A percentile compares a stretch with the other conserved stretches of the same genome.
These are phyloP conservation scores for Cheilosia urbana DNA, from an alignment of 2,888 invertebrate species.

Conservation along the genomic window DNA sequence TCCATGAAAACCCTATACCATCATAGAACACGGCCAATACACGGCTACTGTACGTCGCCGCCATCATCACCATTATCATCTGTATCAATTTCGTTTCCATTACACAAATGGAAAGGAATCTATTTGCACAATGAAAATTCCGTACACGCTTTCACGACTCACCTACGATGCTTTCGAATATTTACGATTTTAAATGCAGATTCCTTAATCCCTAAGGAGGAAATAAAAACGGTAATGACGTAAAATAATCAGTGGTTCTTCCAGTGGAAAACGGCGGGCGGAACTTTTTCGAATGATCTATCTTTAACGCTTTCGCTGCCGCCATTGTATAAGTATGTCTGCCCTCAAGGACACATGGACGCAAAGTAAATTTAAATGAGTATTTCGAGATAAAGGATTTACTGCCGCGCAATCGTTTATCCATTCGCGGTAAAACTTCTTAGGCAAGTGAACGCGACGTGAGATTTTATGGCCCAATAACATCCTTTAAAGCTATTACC, in stretches of 20 bases:
- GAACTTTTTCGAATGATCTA: slow-evolving; percentile 34
- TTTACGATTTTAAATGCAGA: slow-evolving; percentile 21
- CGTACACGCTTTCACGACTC: slow-evolving; percentile 26
- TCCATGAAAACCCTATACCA: not conserved
- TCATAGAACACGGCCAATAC: too few species aligned
- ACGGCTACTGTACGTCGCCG: not conserved
- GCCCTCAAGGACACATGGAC: slow-evolving; percentile 43
- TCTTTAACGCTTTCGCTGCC: slow-evolving; percentile 16
- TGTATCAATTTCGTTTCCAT: slow-evolving; percentile 68
- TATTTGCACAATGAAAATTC: slow-evolving; percentile 53
- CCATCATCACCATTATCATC: slow-evolving; percentile 20
- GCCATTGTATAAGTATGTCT: not conserved
- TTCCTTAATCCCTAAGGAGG: slow-evolving; percentile 32
- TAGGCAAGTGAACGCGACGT: too few species aligned
- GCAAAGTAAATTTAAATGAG: slow-evolving; percentile 54
- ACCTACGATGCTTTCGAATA: not conserved
- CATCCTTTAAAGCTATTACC: too few species aligned
- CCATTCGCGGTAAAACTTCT: slow-evolving; percentile 21
- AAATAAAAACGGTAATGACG: slow-evolving; percentile 32
- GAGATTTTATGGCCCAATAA: too few species aligned
- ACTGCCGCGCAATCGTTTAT: slow-evolving; percentile 33
- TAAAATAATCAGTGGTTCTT: slow-evolving; percentile 7
- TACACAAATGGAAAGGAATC: slow-evolving; percentile 61
- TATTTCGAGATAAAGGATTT: slow-evolving; percentile 54
- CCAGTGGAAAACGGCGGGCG: too few species aligned